phyloP scores from a whole-genome alignment of 2,797 vertebrate species.

The Oryzias dopingdopingensis region DNA sequence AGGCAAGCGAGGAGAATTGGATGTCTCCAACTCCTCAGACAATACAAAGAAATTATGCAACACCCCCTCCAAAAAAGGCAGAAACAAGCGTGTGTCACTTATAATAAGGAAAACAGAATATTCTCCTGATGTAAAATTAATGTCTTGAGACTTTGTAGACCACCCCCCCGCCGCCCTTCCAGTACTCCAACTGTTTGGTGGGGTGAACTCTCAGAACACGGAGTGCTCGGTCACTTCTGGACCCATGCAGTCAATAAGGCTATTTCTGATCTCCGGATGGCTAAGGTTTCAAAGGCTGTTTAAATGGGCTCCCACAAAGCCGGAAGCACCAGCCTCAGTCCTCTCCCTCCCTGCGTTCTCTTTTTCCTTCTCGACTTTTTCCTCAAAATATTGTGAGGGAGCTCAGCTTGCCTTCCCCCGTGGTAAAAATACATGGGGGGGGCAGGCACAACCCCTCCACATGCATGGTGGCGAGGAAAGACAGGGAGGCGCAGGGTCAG shows the following conservation, averaged over 20 bases:
- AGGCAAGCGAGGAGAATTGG: slow-evolving; percentile 34
- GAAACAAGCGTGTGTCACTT: slow-evolving; percentile 21
- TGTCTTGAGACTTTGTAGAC: slow-evolving; percentile 50
- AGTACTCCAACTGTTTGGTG: slow-evolving; percentile 31
- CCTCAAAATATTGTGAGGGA: slow-evolving; percentile 73
- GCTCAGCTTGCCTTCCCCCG: slow-evolving; percentile 67
- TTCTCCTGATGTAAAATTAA: slow-evolving; percentile 64
- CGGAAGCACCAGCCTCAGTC: slow-evolving; percentile 71
- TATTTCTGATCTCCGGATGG: slow-evolving; percentile 81
- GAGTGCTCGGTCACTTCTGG: slow-evolving; percentile 71
- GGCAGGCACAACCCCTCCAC: slow-evolving; percentile 55
- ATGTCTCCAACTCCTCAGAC: slow-evolving; percentile 16
- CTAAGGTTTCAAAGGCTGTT: slow-evolving; percentile 82
- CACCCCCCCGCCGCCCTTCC: slow-evolving; percentile 20
- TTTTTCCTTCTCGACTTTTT: slow-evolving; percentile 49
- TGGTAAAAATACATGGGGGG: slow-evolving; percentile 24
- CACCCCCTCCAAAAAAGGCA: slow-evolving; percentile 6
- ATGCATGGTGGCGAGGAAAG: slow-evolving; percentile 73
- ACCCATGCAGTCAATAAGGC: slow-evolving; percentile 77
- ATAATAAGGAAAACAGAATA: slow-evolving; percentile 45
- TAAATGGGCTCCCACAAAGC: slow-evolving; percentile 79
- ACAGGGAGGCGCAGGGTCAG: slow-evolving; percentile 78
- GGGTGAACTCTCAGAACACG: slow-evolving; percentile 67
- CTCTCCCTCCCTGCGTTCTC: slow-evolving; percentile 58
- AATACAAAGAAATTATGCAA: slow-evolving; percentile 35